Base-by-base conservation (phyloP, 2,113 vertebrate species). In the Pagrus major region DNA sequence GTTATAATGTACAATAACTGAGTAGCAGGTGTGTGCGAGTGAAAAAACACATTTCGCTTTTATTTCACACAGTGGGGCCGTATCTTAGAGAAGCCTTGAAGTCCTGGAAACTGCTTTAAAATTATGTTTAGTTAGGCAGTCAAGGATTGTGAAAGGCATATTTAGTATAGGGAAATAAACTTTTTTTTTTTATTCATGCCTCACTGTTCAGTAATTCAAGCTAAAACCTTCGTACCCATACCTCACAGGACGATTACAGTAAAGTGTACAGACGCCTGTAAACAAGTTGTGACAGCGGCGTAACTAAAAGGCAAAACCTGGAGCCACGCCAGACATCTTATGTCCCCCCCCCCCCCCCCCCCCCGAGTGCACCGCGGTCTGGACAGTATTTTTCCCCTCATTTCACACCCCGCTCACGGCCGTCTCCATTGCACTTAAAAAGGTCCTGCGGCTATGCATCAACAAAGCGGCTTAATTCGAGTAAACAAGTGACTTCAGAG, bases 401-500 rank as follows among this genome's bases (percentile, higher is more conserved):
- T 70, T 86, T 71, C 33, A 35, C 41, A 68, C 58, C 10, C 67
- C 0, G 16, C 42, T 71, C 66, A 52, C 54, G 21, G 31, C 7
- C 25, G 2, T 37, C 51, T 64, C 47, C 10, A 10, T 76, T 31
- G 72, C 68, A 56, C 78, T 71, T 69, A 56, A 79, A 41, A 78
- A 70, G 65, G 14, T 60, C 55, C 72, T 27, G 54, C 35, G 52
- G 76, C 59, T 9, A 27, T 31, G 67, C 69, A 80, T 86, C 76
- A 81, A 83, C 69, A 71, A 67, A 84, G 77, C n/a, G 10, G 46
- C 69, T 83, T 63, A 21, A 80, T 85, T 78, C 5, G 10, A 76
- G 68, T 88, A 84, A 88, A 87, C 83, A 86, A 88, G 85, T 47
- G 65, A 81, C 81, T 86, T 75, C 54, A 76, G 81, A 86, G 63